A percentile compares a stretch with the other conserved stretches of the same genome.
Evolutionary conservation across 2,113 vertebrate genomes (phyloP).

Genomic region (Paracanthobrama guichenoti): DNA sequence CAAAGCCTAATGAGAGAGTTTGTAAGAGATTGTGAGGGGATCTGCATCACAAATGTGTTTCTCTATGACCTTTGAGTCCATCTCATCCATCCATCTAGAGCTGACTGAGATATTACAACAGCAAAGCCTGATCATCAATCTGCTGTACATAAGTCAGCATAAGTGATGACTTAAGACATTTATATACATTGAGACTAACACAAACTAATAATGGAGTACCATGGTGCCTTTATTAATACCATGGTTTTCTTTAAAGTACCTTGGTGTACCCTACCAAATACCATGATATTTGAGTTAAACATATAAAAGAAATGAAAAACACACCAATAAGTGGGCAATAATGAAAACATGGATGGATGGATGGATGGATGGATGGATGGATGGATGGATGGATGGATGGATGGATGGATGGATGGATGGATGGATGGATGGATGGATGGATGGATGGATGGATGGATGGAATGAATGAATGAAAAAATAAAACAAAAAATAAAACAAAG

Average conservation of each 20-base stretch:
- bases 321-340: too few species aligned
- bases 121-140: neutral
- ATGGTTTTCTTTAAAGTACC: neutral
- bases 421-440: too few species aligned
- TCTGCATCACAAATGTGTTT: constrained; percentile 28
- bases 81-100: constrained; percentile 14
- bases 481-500: too few species aligned
- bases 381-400: too few species aligned
- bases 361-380: too few species aligned
- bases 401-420: too few species aligned
- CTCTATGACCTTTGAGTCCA: constrained; percentile 10
- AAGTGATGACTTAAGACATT: neutral
- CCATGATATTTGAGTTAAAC: neutral
- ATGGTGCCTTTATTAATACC: neutral
- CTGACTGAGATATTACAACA: neutral
- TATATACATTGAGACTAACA: neutral
- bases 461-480: too few species aligned
- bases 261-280: neutral
- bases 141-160: neutral
- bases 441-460: too few species aligned
- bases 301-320: too few species aligned
- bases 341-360: too few species aligned
- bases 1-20: constrained; percentile 24
- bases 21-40: constrained; percentile 20
- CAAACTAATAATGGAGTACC: neutral